Base-by-base conservation (phyloP, 2,888 invertebrate genomes). In the Pasiphila rectangulata region DNA sequence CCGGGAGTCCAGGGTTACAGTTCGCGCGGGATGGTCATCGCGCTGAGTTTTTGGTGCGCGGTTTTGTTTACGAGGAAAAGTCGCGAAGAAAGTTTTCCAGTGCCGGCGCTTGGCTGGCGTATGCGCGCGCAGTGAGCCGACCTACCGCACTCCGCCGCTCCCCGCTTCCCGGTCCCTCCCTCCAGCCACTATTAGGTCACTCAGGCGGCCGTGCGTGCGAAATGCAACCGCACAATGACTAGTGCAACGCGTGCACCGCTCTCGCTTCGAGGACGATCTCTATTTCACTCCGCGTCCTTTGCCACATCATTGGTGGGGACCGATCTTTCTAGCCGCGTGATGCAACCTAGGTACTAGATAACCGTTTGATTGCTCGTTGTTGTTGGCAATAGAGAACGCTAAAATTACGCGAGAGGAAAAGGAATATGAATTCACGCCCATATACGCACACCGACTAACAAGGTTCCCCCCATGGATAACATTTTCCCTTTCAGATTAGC, bases 251-350 rank as follows among this genome's bases (percentile, higher is more conserved):
- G 85, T 84, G 84, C 85, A 83, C 80, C 84, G 86, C 87, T 85
- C 86, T 87, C 87, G 87, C 87, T 83, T 84, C 87, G 87, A 88
- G 87, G 87, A 88, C 87, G 86, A 88, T 83, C 87, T 88, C 86
- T 87, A 87, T 86, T 87, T 86, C 86, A 82, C 83, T 86, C 61
- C 67, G 79, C 86, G 87, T 87, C 86, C 87, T 87, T 86, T 83
- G 72, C 85, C 79, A 82, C 82, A 82, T 79, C 79, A 78, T 69
- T 85, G 86, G 87, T 80, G 87, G 87, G 87, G 87, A 84, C 83
- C 80, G 85, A 82, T 86, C 84, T 85, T 85, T 85, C 86, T 85
- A 85, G 81, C 83, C 73, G 74, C 69, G 76, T 87, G 86, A 85
- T 80, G 87, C 86, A 87, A 87, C 72, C 71, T 72, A 61, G 69